phyloP scores from a whole-genome alignment of 2,113 vertebrate genomes.

The Cardinalis cardinalis region DNA sequence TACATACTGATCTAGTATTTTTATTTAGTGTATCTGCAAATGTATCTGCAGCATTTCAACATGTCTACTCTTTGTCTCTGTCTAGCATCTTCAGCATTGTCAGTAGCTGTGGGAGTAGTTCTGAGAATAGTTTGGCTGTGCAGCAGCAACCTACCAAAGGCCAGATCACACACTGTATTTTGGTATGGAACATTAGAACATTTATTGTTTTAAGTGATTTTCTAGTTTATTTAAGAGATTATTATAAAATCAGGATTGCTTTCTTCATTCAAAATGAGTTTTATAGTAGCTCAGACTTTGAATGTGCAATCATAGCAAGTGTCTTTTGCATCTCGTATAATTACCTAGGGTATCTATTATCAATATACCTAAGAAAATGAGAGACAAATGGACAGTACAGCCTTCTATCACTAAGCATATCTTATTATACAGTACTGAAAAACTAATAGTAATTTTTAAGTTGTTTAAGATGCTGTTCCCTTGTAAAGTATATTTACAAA shows the following conservation, averaged over 20 bases:
- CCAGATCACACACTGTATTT: conserved; percentile 30
- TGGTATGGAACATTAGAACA: not conserved
- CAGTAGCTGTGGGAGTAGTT: conserved; percentile 41
- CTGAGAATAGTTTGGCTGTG: conserved; percentile 44
- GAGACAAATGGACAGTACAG: not conserved
- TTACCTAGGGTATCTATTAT: not conserved
- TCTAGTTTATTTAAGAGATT: not conserved
- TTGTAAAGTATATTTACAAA: not conserved
- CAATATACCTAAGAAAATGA: not conserved
- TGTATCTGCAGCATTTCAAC: not conserved
- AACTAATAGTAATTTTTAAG: not conserved
- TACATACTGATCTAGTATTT: not conserved
- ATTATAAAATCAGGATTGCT: not conserved
- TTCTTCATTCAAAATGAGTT: not conserved
- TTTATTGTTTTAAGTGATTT: not conserved
- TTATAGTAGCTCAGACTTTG: not conserved
- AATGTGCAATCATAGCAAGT: not conserved
- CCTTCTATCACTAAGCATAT: not conserved
- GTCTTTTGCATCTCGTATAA: not conserved
- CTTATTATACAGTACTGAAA: not conserved
- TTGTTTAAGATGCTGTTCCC: not conserved
- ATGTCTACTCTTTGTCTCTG: conserved; percentile 26
- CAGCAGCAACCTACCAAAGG: conserved; percentile 35
- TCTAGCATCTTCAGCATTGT: conserved; percentile 29
- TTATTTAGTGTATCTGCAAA: not conserved